Percentiles rank a stretch among this genome's conserved stretches.
phyloP scores from a whole-genome alignment of 1,140 invertebrate genomes.

The Thaumetopoea pityocampa region DNA sequence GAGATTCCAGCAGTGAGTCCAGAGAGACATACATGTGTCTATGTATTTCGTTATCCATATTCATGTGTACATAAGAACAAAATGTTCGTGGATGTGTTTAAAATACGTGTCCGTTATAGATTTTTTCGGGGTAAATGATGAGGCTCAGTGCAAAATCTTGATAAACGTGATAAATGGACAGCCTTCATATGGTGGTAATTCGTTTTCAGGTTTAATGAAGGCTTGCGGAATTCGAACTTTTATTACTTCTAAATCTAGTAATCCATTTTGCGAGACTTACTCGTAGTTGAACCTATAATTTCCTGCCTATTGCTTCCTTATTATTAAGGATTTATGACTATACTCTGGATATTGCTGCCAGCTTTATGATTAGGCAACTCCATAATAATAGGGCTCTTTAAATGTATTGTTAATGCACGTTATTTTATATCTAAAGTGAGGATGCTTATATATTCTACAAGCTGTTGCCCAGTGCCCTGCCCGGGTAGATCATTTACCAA shows the following conservation, averaged over 20 bases:
- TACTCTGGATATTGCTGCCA: slow-evolving; percentile 8
- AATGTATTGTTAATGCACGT: slow-evolving; percentile 5
- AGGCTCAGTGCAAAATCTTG: slow-evolving; percentile 35
- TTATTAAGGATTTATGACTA: slow-evolving; percentile 14
- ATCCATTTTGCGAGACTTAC: slow-evolving; percentile 16
- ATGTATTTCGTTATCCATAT: too few species aligned
- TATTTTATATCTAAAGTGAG: too few species aligned
- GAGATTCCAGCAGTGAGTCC: too few species aligned
- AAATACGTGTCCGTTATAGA: slow-evolving; percentile 33
- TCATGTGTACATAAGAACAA: slow-evolving; percentile 16
- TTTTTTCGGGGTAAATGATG: slow-evolving; percentile 37
- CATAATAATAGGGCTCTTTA: slow-evolving; percentile 5
- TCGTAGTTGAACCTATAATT: slow-evolving; percentile 9
- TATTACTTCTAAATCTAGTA: too few species aligned
- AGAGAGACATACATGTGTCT: too few species aligned
- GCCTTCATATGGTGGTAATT: slow-evolving; percentile 27
- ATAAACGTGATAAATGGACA: slow-evolving; percentile 46
- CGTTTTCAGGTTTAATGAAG: slow-evolving; percentile 30
- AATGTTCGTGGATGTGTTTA: slow-evolving; percentile 20
- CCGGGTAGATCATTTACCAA: too few species aligned
- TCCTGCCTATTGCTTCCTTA: slow-evolving; percentile 14
- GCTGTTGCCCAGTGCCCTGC: too few species aligned
- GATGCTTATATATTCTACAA: too few species aligned
- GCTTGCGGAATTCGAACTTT: slow-evolving; percentile 20
- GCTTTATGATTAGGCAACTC: slow-evolving; percentile 8